phyloP scores from a whole-genome alignment of 2,888 invertebrate genomes.

The Ophion slaviceki region DNA sequence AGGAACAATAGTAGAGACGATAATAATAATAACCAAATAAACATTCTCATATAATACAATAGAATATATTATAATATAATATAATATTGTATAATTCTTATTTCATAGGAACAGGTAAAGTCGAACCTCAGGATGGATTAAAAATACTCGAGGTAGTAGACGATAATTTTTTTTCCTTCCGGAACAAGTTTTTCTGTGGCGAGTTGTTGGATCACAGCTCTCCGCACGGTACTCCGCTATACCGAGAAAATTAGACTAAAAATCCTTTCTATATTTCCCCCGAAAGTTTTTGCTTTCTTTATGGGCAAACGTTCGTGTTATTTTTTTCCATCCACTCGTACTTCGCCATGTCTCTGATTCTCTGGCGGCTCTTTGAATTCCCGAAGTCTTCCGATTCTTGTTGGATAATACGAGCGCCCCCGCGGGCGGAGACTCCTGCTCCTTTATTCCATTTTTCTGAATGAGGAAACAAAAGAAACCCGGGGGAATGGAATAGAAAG shows the following conservation, averaged over 20 bases:
- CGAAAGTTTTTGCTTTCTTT: neutral
- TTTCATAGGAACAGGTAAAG: no score
- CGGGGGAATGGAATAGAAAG: slow-evolving; percentile 14
- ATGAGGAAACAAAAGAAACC: slow-evolving; percentile 16
- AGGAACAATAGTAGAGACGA: neutral
- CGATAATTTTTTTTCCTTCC: neutral
- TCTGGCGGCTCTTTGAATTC: slow-evolving; percentile 26
- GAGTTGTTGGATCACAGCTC: neutral
- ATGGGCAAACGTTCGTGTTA: neutral
- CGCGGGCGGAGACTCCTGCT: neutral
- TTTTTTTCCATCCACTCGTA: neutral
- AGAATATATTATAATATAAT: neutral
- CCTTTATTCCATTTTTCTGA: slow-evolving; percentile 11
- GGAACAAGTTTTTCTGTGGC: neutral
- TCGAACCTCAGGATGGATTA: neutral
- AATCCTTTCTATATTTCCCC: slow-evolving; percentile 13
- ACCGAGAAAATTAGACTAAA: slow-evolving; percentile 7
- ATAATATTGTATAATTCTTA: no score
- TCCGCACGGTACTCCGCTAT: neutral
- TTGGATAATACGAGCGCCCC: slow-evolving; percentile 48
- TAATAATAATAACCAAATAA: neutral
- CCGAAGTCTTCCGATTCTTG: slow-evolving; percentile 46
- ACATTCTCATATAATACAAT: neutral
- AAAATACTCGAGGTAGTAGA: neutral
- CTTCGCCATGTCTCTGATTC: slow-evolving; percentile 1